These are phyloP conservation scores for Spodoptera litura DNA, from an alignment of 1,140 invertebrate species.

Conservation along the genomic window DNA sequence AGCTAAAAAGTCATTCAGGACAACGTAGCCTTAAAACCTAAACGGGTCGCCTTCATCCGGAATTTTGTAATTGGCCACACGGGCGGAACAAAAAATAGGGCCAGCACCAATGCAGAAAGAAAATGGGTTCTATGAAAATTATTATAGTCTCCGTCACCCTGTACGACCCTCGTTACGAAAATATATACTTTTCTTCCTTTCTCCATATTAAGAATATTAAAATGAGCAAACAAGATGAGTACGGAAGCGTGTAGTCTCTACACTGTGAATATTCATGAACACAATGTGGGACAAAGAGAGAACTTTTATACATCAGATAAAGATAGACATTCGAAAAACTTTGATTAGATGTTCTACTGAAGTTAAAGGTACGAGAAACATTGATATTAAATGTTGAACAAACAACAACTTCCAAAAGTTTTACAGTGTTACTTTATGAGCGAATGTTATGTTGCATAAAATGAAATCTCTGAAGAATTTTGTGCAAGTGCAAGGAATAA, in stretches of 20 bases:
- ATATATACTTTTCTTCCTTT: conserved; percentile 43
- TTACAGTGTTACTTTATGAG: conserved; percentile 1
- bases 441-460: conserved; percentile 30
- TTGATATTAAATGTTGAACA: background rate
- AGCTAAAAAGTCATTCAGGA: conserved; percentile 23
- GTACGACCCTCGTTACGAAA: conserved; percentile 39
- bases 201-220: conserved; percentile 46
- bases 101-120: conserved; percentile 37
- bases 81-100: conserved; percentile 57
- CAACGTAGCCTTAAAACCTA: conserved; percentile 51
- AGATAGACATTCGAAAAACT: background rate
- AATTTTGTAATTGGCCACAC: conserved; percentile 59
- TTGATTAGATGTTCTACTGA: background rate
- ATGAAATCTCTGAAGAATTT: conserved; percentile 2
- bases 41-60: conserved; percentile 48
- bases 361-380: background rate
- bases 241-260: background rate
- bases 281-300: conserved; percentile 9
- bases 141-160: conserved; percentile 33
- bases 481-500: conserved; percentile 21
- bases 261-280: conserved; percentile 39
- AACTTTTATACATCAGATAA: conserved; percentile 21
- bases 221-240: conserved; percentile 38
- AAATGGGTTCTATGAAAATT: conserved; percentile 46
- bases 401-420: background rate